Percentiles rank a stretch among this genome's conserved stretches.
These are phyloP conservation scores for Arnoldichthys spilopterus DNA, from an alignment of 2,797 vertebrate genomes.

Conservation along the genomic window DNA sequence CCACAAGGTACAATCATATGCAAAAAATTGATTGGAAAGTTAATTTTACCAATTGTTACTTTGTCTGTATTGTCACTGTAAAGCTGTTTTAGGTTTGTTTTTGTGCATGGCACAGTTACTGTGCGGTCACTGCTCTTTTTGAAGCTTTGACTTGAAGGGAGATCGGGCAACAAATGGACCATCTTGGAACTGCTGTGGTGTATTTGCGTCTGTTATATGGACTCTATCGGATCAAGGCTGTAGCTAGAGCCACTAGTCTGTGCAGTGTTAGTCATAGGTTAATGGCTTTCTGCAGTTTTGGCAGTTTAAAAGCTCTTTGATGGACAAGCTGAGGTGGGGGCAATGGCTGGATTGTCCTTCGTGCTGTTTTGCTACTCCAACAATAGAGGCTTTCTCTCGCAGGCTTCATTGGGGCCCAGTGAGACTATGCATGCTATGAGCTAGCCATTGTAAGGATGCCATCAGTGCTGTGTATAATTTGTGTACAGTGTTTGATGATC, in stretches of 20 bases:
- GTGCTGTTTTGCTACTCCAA: background rate
- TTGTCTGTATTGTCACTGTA: too few relatives aligned
- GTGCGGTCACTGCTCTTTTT: background rate
- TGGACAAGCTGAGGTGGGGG: background rate
- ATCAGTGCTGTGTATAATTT: background rate
- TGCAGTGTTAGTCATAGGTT: background rate
- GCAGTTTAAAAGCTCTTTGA: constrained; percentile 25
- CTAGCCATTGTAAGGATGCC: background rate
- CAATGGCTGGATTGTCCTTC: background rate
- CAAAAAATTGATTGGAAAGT: too few relatives aligned
- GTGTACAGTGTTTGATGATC: background rate
- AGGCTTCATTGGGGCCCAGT: background rate
- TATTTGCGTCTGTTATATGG: too few relatives aligned
- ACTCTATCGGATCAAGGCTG: background rate
- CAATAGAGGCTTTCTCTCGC: background rate
- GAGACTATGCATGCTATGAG: background rate
- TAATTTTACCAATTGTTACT: too few relatives aligned
- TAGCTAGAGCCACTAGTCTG: background rate
- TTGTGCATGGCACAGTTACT: background rate
- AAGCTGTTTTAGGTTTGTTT: too few relatives aligned
- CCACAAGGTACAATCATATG: too few relatives aligned
- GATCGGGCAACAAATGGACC: background rate
- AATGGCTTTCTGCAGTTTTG: constrained; percentile 12
- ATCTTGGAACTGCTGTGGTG: background rate
- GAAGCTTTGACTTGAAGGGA: background rate